A percentile compares a stretch with the other conserved stretches of the same genome.
Conservation (phyloP, 2,797 vertebrate species). For the Sternarchorhynchus goeldii region DNA sequence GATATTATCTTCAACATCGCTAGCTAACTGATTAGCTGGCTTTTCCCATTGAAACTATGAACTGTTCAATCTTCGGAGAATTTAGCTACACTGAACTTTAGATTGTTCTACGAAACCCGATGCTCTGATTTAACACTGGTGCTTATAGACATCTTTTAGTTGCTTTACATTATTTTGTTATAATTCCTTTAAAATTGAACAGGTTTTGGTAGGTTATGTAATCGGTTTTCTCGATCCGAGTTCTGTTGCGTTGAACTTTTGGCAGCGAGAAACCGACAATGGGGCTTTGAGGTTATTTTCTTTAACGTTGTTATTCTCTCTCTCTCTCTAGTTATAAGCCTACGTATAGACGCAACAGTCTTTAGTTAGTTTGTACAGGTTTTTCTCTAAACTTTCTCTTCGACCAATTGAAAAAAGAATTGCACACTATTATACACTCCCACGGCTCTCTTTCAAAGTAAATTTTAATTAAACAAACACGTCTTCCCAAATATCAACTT, state of each 20-base stretch:
- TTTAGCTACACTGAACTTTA: neutral
- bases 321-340: neutral
- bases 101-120: neutral
- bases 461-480: too few species aligned
- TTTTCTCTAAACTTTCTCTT: slow-evolving; percentile 15
- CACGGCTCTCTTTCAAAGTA: too few species aligned
- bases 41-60: too few species aligned
- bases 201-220: too few species aligned
- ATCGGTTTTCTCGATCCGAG: neutral
- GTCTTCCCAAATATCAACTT: too few species aligned
- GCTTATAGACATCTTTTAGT: too few species aligned
- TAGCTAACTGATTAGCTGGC: too few species aligned
- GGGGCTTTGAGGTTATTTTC: neutral
- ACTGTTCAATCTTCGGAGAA: neutral
- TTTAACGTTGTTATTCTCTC: neutral
- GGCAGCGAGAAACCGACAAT: too few species aligned
- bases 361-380: slow-evolving; percentile 2
- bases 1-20: neutral
- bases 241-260: neutral
- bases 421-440: neutral
- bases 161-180: too few species aligned
- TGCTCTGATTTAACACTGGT: too few species aligned
- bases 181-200: too few species aligned
- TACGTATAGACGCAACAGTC: slow-evolving; percentile 2
- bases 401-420: neutral